Evolutionary conservation across 2,888 invertebrate genomes (phyloP).

Genomic region (Pachliopta kotzebuea): DNA sequence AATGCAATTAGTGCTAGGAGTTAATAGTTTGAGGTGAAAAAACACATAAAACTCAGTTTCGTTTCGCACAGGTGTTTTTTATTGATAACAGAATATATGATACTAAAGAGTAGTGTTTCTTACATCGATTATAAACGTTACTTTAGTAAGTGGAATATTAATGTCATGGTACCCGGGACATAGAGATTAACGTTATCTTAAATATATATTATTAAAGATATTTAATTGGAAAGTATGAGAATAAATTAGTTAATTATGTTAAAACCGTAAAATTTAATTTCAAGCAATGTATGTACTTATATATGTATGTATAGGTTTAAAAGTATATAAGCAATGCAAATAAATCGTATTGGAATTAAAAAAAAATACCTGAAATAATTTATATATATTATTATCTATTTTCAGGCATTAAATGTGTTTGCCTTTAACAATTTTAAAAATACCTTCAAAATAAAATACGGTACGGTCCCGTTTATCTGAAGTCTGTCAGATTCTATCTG

Average conservation of each 20-base stretch:
- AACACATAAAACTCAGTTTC: slow-evolving; percentile 3
- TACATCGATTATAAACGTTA: not conserved
- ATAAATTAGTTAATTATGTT: too few relatives aligned
- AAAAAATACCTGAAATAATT: too few relatives aligned
- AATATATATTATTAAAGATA: too few relatives aligned
- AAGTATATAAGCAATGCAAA: too few relatives aligned
- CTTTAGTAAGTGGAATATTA: not conserved
- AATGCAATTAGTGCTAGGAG: slow-evolving; percentile 8
- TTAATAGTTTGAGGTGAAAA: slow-evolving; percentile 2
- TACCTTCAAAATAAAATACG: slow-evolving; percentile 11
- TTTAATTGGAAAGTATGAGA: too few relatives aligned
- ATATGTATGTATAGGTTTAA: too few relatives aligned
- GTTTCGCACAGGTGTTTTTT: slow-evolving; percentile 1
- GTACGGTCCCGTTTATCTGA: slow-evolving; percentile 43
- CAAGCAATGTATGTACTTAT: too few relatives aligned
- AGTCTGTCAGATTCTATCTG: slow-evolving; percentile 36
- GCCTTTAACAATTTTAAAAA: not conserved
- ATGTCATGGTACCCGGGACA: too few relatives aligned
- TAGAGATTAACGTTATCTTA: too few relatives aligned
- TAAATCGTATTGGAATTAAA: too few relatives aligned
- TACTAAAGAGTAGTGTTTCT: not conserved
- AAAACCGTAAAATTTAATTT: too few relatives aligned
- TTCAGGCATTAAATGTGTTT: not conserved
- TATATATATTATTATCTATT: not conserved
- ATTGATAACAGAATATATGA: not conserved